Percentiles rank a stretch among this genome's conserved stretches.
phyloP scores from a whole-genome alignment of 1,140 invertebrate species.

The Stratiolaelaps scimitus region DNA sequence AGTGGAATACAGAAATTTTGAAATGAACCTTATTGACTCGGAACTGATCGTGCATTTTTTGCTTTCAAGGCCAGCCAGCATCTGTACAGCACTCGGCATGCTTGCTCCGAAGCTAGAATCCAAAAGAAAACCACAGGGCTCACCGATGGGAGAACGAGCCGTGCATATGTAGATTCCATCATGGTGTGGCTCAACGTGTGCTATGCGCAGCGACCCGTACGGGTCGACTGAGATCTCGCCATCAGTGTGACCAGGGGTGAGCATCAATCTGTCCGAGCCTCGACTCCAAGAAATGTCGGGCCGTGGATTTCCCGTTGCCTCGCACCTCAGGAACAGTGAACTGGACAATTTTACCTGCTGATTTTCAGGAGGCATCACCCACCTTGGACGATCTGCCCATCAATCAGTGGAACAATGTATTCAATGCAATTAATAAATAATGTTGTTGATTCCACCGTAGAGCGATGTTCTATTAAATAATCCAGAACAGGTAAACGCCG shows the following conservation, averaged over 20 bases:
- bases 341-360: neutral
- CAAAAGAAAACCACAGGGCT: conserved; percentile 2
- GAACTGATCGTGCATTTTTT: too few species aligned
- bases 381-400: neutral
- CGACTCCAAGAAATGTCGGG: conserved; percentile 18
- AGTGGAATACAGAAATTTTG: too few species aligned
- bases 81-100: too few species aligned
- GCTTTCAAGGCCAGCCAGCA: too few species aligned
- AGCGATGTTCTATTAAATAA: too few species aligned
- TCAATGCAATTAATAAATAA: too few species aligned
- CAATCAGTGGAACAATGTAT: too few species aligned
- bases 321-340: neutral
- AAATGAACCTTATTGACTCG: too few species aligned
- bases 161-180: conserved; percentile 18
- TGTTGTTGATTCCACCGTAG: too few species aligned
- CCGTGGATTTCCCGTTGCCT: conserved; percentile 2
- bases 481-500: too few species aligned
- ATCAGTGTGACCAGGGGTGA: neutral
- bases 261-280: neutral
- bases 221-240: conserved; percentile 1
- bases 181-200: neutral
- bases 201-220: conserved; percentile 3
- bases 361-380: neutral
- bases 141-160: neutral
- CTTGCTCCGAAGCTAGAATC: neutral